Conservation (phyloP, 1,140 invertebrate genomes). For the Belonocnema kinseyi region DNA sequence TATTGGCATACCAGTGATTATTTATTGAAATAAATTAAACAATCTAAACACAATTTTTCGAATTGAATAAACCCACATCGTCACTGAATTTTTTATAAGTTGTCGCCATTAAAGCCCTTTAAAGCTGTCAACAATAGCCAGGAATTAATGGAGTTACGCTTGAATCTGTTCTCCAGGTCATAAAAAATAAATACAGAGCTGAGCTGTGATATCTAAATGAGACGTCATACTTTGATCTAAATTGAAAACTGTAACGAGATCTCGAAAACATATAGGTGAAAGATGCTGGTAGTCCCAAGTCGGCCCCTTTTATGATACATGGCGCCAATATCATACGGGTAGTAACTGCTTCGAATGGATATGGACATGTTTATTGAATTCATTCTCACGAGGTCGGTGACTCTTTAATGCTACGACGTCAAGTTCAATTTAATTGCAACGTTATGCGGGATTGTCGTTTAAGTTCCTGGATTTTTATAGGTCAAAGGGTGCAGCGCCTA, state of each 20-base stretch:
- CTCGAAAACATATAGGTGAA: constrained; percentile 27
- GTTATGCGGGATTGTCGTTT: constrained; percentile 55
- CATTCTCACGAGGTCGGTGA: constrained; percentile 55
- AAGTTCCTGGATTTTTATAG: constrained; percentile 48
- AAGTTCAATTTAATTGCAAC: constrained; percentile 42
- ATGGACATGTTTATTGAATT: constrained; percentile 21
- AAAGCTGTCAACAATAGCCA: constrained; percentile 32
- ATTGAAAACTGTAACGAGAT: background rate
- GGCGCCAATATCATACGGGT: constrained; percentile 48
- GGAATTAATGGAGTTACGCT: constrained; percentile 35
- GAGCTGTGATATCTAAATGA: background rate
- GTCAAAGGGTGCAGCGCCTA: constrained; percentile 48
- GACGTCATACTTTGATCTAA: background rate
- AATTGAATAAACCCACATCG: too few species aligned
- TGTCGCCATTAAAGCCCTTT: background rate
- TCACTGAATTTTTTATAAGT: background rate
- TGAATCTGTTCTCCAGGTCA: background rate
- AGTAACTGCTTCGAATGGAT: background rate
- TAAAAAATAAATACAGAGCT: background rate
- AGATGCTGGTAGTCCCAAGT: constrained; percentile 50
- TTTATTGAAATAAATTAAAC: too few species aligned
- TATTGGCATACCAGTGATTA: too few species aligned
- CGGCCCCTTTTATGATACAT: constrained; percentile 29
- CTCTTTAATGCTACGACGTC: constrained; percentile 35
- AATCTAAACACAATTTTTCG: too few species aligned